These are phyloP conservation scores for Gorsachius goisagi DNA, from an alignment of 2,113 vertebrate species.

Conservation along the genomic window DNA sequence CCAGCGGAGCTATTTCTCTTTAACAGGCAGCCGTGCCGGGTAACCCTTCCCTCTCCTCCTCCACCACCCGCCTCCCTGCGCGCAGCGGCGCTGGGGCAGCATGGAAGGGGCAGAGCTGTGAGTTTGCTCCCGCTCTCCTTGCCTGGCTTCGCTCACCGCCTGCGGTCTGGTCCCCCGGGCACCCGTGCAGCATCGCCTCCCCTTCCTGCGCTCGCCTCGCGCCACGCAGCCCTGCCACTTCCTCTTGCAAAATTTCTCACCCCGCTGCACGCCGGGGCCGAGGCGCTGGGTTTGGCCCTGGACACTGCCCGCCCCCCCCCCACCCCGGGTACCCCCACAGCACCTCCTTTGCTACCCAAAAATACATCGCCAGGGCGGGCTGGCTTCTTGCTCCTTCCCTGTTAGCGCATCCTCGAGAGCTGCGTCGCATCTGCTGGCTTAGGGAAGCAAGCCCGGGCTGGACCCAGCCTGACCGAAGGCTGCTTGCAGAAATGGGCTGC, in stretches of 20 bases:
- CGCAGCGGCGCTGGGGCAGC: slow-evolving; percentile 3
- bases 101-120: slow-evolving; percentile 3
- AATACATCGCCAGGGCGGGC: fast-evolving
- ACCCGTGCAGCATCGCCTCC: slow-evolving; percentile 44
- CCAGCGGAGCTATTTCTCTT: background rate
- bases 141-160: slow-evolving; percentile 70
- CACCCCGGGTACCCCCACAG: fast-evolving
- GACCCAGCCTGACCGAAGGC: background rate
- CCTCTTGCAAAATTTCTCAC: slow-evolving; percentile 78
- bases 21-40: background rate
- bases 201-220: slow-evolving; percentile 77
- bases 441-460: background rate
- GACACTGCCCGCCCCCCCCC: background rate
- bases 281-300: background rate
- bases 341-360: background rate
- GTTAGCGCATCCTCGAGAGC: background rate
- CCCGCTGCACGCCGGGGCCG: background rate
- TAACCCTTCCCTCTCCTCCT: slow-evolving; percentile 35
- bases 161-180: slow-evolving; percentile 66
- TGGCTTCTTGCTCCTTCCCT: background rate
- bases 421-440: background rate
- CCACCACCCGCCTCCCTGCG: background rate
- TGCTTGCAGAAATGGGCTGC: background rate
- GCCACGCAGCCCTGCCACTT: slow-evolving; percentile 77
- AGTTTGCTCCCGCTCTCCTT: background rate